Base-by-base conservation (phyloP, 2,797 vertebrate species). In the Catamblyrhynchus diadema region DNA sequence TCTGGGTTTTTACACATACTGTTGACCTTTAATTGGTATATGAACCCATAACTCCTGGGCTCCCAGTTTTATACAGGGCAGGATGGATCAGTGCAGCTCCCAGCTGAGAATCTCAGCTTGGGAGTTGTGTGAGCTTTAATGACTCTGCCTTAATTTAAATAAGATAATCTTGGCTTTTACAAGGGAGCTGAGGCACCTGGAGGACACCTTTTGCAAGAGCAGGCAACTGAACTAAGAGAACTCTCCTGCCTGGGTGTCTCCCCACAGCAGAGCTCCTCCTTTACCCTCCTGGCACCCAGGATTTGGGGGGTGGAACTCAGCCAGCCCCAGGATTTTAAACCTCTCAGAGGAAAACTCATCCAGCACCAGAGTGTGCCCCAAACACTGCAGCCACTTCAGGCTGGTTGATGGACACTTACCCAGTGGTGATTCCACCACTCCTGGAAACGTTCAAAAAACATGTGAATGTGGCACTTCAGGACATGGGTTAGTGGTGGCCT, bases 1-100 rank as follows among this genome's bases (percentile, higher is more conserved):
- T 13, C 28, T 9, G 60, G 18, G n/a, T 9, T 42, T 72, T 60
- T 72, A n/a, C 12, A 65, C 0, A 0, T 79, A 17, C 10, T 74
- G 23, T 44, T 86, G 70, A 50, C 47, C 64, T 83, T 44, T 32
- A 64, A 74, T 81, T 44, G 18, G 11, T 70, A 85, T 87, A 60
- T 65, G 72, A 80, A 35, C 60, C 30, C 22, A 1, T 81, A 60
- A 81, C 23, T 86, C 48, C 37, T 27, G 65, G 51, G 23, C 42
- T 93, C 18, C 25, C 1, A 0, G 18, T 78, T 96, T 74, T 51
- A 35, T 69, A 7, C 8, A 14, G 21, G 12, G 32, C 12, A 2
- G 37, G 56, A 44, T 78, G 41, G n/a, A 32, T n/a, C 73, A 73
- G 47, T 21, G 30, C 66, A 47, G 44, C 51, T 93, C 83, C 85